A percentile compares a stretch with the other conserved stretches of the same genome.
Evolutionary conservation across 2,797 vertebrate genomes (phyloP).

Genomic region (Notolepis coatsorum): DNA sequence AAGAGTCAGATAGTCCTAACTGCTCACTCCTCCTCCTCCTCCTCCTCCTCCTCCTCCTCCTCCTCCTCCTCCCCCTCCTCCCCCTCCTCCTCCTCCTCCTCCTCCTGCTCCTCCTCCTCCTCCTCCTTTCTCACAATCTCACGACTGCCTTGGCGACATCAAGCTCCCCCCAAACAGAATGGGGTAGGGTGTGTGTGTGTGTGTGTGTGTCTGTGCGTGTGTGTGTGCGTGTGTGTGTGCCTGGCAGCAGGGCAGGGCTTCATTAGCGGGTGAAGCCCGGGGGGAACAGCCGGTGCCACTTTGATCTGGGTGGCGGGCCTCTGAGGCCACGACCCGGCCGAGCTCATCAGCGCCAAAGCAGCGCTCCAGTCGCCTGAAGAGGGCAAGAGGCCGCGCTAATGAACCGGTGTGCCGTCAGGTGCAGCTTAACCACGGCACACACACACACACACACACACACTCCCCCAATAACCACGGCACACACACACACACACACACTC

Average conservation of each 20-base stretch:
- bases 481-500: neutral
- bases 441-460: constrained; percentile 41
- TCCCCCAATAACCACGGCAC: constrained; percentile 35
- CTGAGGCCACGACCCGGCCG: constrained; percentile 74
- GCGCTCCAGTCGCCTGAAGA: constrained; percentile 65
- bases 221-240: constrained; percentile 25
- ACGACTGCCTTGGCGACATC: no score
- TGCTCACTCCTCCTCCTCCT: no score
- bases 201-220: constrained; percentile 51
- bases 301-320: constrained; percentile 79
- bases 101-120: no score
- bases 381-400: constrained; percentile 63
- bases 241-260: constrained; percentile 57
- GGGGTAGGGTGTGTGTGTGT: constrained; percentile 25
- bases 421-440: no score
- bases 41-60: no score
- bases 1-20: no score
- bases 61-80: no score
- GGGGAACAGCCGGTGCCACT: constrained; percentile 64
- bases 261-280: constrained; percentile 70
- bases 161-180: constrained; percentile 44
- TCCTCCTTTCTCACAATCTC: no score
- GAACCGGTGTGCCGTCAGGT: constrained; percentile 64
- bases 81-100: no score
- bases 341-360: constrained; percentile 78